Conservation (phyloP, 2,113 vertebrate genomes). For the Pseudorectes ferrugineus region DNA sequence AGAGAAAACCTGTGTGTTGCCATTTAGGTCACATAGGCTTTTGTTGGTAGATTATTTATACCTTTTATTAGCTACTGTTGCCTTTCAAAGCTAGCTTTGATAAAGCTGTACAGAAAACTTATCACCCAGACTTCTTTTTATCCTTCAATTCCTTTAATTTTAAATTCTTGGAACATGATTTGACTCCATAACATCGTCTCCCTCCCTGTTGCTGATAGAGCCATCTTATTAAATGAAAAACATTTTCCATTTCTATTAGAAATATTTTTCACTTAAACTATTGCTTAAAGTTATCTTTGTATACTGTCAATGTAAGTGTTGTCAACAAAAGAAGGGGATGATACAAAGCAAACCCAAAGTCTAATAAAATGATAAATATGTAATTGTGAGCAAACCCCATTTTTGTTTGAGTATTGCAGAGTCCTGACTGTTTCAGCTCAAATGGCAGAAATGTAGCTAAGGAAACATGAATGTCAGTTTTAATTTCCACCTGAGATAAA, state of each 20-base stretch:
- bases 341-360: not conserved
- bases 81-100: not conserved
- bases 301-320: not conserved
- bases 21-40: slow-evolving; percentile 14
- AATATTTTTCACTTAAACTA: not conserved
- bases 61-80: not conserved
- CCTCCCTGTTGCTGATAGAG: not conserved
- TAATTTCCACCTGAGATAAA: not conserved
- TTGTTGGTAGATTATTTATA: not conserved
- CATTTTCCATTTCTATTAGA: not conserved
- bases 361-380: not conserved
- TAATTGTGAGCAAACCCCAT: not conserved
- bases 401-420: not conserved
- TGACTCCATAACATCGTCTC: not conserved
- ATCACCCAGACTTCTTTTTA: not conserved
- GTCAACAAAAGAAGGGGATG: not conserved
- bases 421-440: not conserved
- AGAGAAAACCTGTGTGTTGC: not conserved
- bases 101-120: not conserved
- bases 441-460: not conserved
- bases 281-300: not conserved
- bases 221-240: not conserved
- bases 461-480: not conserved
- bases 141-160: not conserved
- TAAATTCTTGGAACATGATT: not conserved